These are phyloP conservation scores for Rotaria socialis DNA, from an alignment of 2,888 invertebrate species.

Conservation along the genomic window DNA sequence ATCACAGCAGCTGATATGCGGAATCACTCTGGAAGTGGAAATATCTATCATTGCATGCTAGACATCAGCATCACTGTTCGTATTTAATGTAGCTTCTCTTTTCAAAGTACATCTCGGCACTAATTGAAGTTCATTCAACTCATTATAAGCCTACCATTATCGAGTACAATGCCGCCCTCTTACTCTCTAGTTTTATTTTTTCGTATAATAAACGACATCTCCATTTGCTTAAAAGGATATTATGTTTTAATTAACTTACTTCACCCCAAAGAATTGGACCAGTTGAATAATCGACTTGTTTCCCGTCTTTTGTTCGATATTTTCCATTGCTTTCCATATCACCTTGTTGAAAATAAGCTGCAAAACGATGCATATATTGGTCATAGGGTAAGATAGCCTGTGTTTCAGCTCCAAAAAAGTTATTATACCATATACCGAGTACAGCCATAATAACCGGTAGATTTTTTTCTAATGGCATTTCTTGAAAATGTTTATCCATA, in stretches of 20 bases:
- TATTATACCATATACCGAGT: constrained; percentile 76
- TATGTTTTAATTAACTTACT: neutral
- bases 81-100: too few species aligned
- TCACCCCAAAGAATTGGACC: constrained; percentile 92
- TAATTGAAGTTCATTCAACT: too few species aligned
- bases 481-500: constrained; percentile 78
- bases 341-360: constrained; percentile 98
- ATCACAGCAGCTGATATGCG: too few species aligned
- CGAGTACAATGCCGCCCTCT: too few species aligned
- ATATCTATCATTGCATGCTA: too few species aligned
- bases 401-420: constrained; percentile 89
- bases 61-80: too few species aligned
- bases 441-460: constrained; percentile 89
- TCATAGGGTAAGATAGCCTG: constrained; percentile 94
- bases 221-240: too few species aligned
- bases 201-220: too few species aligned
- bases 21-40: too few species aligned
- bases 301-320: constrained; percentile 63
- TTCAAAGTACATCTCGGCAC: too few species aligned
- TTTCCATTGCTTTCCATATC: constrained; percentile 99
- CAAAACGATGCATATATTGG: constrained; percentile 94
- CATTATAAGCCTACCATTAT: too few species aligned
- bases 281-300: constrained; percentile 62
- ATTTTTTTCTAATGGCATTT: constrained; percentile 81
- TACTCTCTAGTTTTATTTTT: too few species aligned